These are phyloP conservation scores for Cladorhizidae sp. DNA, from an alignment of 37 sponge, comb jelly and placozoan species.

Conservation along the genomic window DNA sequence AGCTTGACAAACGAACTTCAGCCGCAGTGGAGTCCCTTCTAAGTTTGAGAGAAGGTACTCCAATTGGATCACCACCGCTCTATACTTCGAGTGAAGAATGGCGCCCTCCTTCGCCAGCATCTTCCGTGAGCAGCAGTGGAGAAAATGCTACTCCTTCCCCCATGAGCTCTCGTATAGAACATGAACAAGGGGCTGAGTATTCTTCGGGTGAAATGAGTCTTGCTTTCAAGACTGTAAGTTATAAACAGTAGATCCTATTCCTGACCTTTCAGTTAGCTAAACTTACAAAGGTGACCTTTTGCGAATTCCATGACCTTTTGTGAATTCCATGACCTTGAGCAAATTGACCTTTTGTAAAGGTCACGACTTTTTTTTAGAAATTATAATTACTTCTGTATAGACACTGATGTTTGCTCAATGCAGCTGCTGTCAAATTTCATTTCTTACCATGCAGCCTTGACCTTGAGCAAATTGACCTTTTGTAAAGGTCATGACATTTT, in stretches of 20 bases:
- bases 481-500: too few relatives aligned
- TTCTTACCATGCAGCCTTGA: background rate
- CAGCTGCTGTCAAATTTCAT: background rate
- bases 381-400: too few relatives aligned
- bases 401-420: too few relatives aligned
- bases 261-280: background rate
- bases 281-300: conserved; percentile 19
- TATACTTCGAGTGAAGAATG: conserved; percentile 1
- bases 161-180: background rate
- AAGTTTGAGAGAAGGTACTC: conserved; percentile 19
- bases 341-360: too few relatives aligned
- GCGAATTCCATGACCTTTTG: background rate
- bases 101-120: conserved; percentile 66
- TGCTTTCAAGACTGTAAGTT: background rate
- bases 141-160: background rate
- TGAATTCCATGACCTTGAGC: too few relatives aligned
- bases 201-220: background rate
- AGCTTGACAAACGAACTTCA: conserved; percentile 57
- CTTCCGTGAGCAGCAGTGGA: conserved; percentile 32
- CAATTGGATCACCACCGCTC: background rate
- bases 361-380: too few relatives aligned
- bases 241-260: background rate
- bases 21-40: conserved; percentile 78
- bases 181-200: conserved; percentile 2
- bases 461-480: too few relatives aligned